Evolutionary conservation across 2,113 vertebrate genomes (phyloP).

Genomic region (Hemiscyllium ocellatum): DNA sequence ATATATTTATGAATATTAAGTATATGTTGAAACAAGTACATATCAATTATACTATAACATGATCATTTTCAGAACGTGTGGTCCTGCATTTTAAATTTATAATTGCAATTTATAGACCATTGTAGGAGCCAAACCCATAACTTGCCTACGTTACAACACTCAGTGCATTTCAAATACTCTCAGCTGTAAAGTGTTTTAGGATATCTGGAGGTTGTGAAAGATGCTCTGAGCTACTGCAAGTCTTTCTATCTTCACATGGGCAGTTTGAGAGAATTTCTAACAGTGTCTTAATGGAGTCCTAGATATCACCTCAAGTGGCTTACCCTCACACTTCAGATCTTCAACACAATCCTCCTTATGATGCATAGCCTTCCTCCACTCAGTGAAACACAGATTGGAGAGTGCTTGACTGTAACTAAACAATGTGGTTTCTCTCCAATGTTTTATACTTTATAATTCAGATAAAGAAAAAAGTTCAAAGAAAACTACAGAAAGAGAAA

Average conservation of each 20-base stretch:
- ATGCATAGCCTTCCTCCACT: too few species aligned
- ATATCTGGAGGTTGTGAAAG: background rate
- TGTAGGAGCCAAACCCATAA: background rate
- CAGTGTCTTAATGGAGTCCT: too few species aligned
- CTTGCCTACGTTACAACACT: background rate
- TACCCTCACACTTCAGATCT: too few species aligned
- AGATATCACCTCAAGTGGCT: too few species aligned
- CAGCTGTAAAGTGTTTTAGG: background rate
- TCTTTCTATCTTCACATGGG: background rate
- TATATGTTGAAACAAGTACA: background rate
- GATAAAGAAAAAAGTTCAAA: too few species aligned
- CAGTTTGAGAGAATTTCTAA: background rate
- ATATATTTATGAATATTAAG: background rate
- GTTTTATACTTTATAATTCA: too few species aligned
- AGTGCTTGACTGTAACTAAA: too few species aligned
- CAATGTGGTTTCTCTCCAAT: too few species aligned
- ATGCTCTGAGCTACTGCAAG: background rate
- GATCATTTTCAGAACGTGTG: background rate
- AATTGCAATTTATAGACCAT: background rate
- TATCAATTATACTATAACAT: background rate
- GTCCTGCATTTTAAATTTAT: background rate
- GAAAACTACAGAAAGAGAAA: too few species aligned
- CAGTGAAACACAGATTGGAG: too few species aligned
- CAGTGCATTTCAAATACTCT: background rate
- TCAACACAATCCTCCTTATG: too few species aligned